These are phyloP conservation scores for Pantala flavescens DNA, from an alignment of 1,140 invertebrate genomes.

Conservation along the genomic window DNA sequence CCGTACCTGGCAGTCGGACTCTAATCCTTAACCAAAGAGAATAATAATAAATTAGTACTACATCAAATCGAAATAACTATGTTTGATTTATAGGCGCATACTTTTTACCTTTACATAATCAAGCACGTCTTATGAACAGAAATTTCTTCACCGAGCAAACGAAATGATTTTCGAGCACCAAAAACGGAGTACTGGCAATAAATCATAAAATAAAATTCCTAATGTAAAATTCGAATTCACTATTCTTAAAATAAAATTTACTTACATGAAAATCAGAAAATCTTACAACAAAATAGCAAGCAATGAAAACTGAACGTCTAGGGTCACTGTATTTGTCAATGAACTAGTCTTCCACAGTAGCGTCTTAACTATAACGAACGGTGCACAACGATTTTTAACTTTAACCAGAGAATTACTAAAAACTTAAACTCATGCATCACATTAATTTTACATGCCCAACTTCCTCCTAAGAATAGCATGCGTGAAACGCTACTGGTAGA, in stretches of 20 bases:
- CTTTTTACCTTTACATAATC: too few species aligned
- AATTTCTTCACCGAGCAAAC: too few species aligned
- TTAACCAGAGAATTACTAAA: background rate
- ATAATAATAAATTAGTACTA: too few species aligned
- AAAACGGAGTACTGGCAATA: too few species aligned
- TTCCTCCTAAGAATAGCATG: slow-evolving; percentile 5
- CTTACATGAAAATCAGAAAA: background rate
- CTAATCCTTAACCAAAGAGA: too few species aligned
- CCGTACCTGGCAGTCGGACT: too few species aligned
- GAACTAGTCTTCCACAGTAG: background rate
- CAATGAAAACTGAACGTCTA: background rate
- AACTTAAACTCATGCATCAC: slow-evolving; percentile 6
- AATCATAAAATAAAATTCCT: too few species aligned
- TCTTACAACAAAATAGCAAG: background rate
- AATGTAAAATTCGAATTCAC: background rate
- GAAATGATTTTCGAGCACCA: too few species aligned
- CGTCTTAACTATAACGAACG: background rate
- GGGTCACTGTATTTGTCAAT: slow-evolving; percentile 5
- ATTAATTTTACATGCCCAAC: slow-evolving; percentile 6
- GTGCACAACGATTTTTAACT: slow-evolving; percentile 1
- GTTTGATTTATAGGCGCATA: too few species aligned
- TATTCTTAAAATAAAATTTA: background rate
- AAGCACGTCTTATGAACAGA: too few species aligned
- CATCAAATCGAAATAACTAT: too few species aligned
- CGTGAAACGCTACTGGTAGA: background rate